These are phyloP conservation scores for Elephas maximus DNA, from an alignment of 2,113 vertebrate genomes.

Conservation along the genomic window DNA sequence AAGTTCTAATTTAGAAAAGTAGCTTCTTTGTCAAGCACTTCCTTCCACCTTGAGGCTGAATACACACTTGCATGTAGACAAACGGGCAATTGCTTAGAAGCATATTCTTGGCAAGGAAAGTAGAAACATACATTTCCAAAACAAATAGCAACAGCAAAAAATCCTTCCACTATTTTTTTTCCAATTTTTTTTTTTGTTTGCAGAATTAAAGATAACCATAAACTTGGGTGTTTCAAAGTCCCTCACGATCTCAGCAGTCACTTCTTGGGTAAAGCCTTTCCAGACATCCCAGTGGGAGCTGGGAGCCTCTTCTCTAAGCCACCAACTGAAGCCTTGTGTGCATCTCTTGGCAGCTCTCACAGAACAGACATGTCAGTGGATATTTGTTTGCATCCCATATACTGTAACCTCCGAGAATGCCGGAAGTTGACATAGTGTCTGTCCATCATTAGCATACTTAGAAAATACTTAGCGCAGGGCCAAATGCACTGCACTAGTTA, in stretches of 20 bases:
- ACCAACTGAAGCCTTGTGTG: rapidly evolving
- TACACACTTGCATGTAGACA: slow-evolving; percentile 77
- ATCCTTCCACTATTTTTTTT: background rate
- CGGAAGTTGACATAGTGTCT: background rate
- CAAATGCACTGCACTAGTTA: background rate
- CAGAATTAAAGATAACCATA: slow-evolving; percentile 59
- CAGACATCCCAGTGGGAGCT: background rate
- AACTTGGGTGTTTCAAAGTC: background rate
- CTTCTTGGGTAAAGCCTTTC: background rate
- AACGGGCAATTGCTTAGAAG: slow-evolving; percentile 77
- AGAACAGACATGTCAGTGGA: too few relatives aligned
- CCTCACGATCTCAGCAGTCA: background rate
- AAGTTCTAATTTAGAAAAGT: slow-evolving; percentile 80
- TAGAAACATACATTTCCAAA: slow-evolving; percentile 69
- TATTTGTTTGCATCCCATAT: background rate
- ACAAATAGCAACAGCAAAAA: slow-evolving; percentile 65
- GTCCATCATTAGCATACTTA: background rate
- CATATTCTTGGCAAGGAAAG: slow-evolving; percentile 75
- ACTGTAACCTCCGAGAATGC: background rate
- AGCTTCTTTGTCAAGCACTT: slow-evolving; percentile 80
- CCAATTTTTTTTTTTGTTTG: background rate
- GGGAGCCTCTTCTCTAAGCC: background rate
- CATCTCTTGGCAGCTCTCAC: background rate
- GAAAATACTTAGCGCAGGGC: background rate
- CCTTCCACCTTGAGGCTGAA: slow-evolving; percentile 78